A percentile compares a stretch with the other conserved stretches of the same genome.
Conservation (phyloP, 2,797 vertebrate genomes). For the Sparidentex hasta region DNA sequence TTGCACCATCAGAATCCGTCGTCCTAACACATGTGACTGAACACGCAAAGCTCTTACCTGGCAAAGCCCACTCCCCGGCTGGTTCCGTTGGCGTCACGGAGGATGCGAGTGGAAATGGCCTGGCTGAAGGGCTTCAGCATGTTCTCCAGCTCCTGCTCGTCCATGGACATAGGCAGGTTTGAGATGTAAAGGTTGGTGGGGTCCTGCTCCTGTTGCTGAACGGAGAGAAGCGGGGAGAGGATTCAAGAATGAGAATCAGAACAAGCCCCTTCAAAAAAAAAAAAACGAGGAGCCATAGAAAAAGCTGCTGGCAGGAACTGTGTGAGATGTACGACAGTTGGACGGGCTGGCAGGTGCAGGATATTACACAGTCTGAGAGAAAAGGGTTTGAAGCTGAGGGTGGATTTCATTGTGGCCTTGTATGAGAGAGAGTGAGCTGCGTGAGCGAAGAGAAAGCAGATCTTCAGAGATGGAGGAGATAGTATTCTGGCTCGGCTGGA, state of each 20-base stretch:
- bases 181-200: slow-evolving; percentile 98
- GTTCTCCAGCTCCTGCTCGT: slow-evolving; percentile 94
- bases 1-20: neutral
- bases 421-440: slow-evolving; percentile 28
- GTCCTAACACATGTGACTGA: neutral
- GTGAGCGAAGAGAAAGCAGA: slow-evolving; percentile 28
- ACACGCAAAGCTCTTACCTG: slow-evolving; percentile 83
- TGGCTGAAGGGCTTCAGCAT: slow-evolving; percentile 97
- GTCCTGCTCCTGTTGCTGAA: slow-evolving; percentile 97
- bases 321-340: slow-evolving; percentile 24
- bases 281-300: slow-evolving; percentile 1
- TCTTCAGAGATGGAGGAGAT: slow-evolving; percentile 56
- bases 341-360: slow-evolving; percentile 15
- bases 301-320: neutral
- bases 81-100: slow-evolving; percentile 91
- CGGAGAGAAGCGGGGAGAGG: neutral
- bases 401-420: slow-evolving; percentile 47
- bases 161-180: slow-evolving; percentile 94
- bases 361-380: slow-evolving; percentile 15
- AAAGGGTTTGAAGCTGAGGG: slow-evolving; percentile 17
- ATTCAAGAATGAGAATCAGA: slow-evolving; percentile 18
- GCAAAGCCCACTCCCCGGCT: slow-evolving; percentile 97
- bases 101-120: slow-evolving; percentile 95
- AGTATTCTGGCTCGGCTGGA: slow-evolving; percentile 56
- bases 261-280: neutral